phyloP scores from a whole-genome alignment of 2,888 invertebrate genomes.

The Capitulum mitella region DNA sequence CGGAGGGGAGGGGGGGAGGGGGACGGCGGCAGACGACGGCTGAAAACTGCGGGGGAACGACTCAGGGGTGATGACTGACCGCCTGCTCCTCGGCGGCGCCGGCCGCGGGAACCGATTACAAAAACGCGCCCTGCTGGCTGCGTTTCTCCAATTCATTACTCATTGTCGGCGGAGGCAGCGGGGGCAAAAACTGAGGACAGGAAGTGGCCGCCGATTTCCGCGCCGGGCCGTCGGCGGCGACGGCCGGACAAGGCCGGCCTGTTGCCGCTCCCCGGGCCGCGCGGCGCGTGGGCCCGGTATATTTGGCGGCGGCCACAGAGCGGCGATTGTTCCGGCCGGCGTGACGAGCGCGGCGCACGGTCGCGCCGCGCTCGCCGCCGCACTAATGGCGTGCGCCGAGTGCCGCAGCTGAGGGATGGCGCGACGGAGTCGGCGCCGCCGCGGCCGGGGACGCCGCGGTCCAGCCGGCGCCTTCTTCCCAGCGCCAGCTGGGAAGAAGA shows the following conservation, averaged over 20 bases:
- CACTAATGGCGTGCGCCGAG: not conserved
- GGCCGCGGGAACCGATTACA: conserved; percentile 63
- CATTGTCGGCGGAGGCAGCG: conserved; percentile 87
- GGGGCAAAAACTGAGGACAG: conserved; percentile 70
- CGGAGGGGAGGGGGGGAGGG: not conserved
- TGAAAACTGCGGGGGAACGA: conserved; percentile 25
- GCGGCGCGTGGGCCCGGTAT: not conserved
- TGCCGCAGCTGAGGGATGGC: no score
- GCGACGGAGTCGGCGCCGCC: no score
- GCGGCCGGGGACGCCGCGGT: no score
- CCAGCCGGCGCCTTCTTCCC: no score
- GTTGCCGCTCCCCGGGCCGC: not conserved
- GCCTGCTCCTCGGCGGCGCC: conserved; percentile 67
- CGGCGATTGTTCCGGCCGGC: conserved; percentile 80
- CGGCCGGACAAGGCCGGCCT: not conserved
- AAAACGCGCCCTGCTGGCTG: conserved; percentile 79
- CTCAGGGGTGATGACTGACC: conserved; percentile 58
- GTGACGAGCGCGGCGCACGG: conserved; percentile 62
- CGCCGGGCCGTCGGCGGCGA: not conserved
- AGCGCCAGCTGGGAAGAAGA: no score
- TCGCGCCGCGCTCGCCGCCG: not conserved
- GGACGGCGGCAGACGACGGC: not conserved
- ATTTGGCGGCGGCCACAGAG: conserved; percentile 58
- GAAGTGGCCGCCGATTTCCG: not conserved
- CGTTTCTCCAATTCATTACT: conserved; percentile 73